A percentile compares a stretch with the other conserved stretches of the same genome.
Conservation (phyloP, 2,113 vertebrate genomes). For the Eudyptes chrysolophus region DNA sequence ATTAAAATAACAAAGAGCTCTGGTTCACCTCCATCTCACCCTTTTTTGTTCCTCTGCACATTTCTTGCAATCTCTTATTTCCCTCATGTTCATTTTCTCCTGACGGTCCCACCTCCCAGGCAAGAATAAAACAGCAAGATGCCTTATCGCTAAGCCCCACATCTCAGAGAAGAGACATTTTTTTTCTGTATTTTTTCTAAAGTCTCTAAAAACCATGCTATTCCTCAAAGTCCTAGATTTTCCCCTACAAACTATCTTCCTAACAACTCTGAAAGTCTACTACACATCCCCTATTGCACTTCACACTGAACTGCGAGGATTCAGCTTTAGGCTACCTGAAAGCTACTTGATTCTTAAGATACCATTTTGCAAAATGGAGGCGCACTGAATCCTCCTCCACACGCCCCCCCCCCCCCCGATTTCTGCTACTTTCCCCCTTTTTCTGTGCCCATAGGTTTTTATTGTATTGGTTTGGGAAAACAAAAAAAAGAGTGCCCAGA, state of each 20-base stretch:
- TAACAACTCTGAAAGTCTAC: not conserved
- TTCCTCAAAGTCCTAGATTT: not conserved
- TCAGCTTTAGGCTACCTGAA: not conserved
- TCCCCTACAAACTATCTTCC: not conserved
- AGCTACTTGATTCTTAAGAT: not conserved
- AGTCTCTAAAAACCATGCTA: not conserved
- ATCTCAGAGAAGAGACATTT: not conserved
- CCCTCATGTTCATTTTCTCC: not conserved
- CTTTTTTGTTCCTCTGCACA: not conserved
- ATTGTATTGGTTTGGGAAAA: not conserved
- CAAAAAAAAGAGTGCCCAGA: not conserved
- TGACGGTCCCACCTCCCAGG: not conserved
- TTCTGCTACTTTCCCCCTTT: not conserved
- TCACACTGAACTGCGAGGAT: not conserved
- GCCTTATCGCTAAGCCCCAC: not conserved
- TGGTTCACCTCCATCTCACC: not conserved
- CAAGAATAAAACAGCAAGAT: not conserved
- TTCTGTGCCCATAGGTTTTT: not conserved
- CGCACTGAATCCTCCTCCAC: not conserved
- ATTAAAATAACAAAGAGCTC: not conserved
- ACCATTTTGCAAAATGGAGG: not conserved
- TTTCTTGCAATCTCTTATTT: not conserved
- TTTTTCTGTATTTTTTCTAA: not conserved
- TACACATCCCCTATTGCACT: not conserved
- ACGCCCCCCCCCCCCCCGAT: rapidly evolving